These are phyloP conservation scores for Galemys pyrenaicus DNA, from an alignment of 2,113 vertebrate genomes.

Conservation along the genomic window DNA sequence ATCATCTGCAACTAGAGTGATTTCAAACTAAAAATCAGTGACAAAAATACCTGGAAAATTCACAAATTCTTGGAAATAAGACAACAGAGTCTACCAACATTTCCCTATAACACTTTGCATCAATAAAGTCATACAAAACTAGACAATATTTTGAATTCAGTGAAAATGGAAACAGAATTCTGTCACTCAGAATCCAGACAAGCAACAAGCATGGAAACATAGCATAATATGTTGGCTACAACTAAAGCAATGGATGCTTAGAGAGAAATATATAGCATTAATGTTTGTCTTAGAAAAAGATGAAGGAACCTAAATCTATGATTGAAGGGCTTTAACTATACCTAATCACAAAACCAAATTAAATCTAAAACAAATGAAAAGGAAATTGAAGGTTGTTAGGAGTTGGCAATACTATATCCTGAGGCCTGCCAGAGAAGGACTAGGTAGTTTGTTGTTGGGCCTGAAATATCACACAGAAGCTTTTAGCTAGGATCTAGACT, in stretches of 20 bases:
- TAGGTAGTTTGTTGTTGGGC: rapidly evolving
- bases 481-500: not conserved
- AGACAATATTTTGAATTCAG: not conserved
- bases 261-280: not conserved
- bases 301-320: not conserved
- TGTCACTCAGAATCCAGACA: not conserved
- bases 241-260: not conserved
- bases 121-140: not conserved
- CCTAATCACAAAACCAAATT: not conserved
- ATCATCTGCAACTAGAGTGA: not conserved
- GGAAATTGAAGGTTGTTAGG: too few relatives aligned
- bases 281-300: not conserved
- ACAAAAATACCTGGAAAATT: not conserved
- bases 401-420: too few relatives aligned
- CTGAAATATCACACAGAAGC: not conserved
- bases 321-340: not conserved
- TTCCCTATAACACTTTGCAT: not conserved
- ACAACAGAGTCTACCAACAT: not conserved
- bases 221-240: not conserved
- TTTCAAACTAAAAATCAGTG: not conserved
- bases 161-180: not conserved
- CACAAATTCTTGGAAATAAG: not conserved
- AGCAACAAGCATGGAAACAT: not conserved
- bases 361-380: too few relatives aligned
- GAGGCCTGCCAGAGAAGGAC: not conserved